phyloP scores from a whole-genome alignment of 2,797 vertebrate species.

The Ptychadena robeensis region DNA sequence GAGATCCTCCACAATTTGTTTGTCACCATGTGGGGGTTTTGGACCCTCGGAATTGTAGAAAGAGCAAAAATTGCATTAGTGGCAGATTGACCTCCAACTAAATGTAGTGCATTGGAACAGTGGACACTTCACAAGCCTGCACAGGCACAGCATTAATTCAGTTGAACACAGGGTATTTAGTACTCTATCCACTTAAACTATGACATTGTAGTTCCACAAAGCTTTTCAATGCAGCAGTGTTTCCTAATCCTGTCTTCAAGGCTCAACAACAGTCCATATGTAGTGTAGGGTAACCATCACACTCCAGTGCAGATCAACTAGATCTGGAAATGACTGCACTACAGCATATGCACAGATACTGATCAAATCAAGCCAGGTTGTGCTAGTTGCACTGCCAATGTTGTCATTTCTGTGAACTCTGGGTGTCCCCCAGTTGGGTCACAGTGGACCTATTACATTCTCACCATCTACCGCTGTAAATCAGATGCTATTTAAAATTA shows the following conservation, averaged over 20 bases:
- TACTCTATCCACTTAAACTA: not conserved
- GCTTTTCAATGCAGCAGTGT: no score
- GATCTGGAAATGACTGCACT: no score
- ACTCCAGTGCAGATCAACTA: no score
- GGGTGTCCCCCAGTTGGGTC: not conserved
- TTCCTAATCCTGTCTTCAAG: no score
- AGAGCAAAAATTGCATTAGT: not conserved
- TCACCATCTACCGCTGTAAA: not conserved
- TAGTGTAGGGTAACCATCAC: no score
- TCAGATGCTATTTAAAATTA: not conserved
- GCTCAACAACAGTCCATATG: no score
- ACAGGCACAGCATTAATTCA: no score
- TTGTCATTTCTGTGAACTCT: not conserved
- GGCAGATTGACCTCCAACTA: not conserved
- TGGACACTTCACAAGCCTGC: not conserved
- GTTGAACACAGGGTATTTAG: not conserved
- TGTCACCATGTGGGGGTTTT: not conserved
- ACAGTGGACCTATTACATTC: not conserved
- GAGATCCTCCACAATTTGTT: not conserved
- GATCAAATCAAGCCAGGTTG: not conserved
- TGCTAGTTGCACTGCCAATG: not conserved
- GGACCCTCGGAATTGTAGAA: no score
- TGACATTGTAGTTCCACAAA: not conserved
- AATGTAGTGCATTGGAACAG: not conserved
- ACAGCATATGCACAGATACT: not conserved